Base-by-base conservation (phyloP, 1,140 invertebrate species). In the Limonius californicus region DNA sequence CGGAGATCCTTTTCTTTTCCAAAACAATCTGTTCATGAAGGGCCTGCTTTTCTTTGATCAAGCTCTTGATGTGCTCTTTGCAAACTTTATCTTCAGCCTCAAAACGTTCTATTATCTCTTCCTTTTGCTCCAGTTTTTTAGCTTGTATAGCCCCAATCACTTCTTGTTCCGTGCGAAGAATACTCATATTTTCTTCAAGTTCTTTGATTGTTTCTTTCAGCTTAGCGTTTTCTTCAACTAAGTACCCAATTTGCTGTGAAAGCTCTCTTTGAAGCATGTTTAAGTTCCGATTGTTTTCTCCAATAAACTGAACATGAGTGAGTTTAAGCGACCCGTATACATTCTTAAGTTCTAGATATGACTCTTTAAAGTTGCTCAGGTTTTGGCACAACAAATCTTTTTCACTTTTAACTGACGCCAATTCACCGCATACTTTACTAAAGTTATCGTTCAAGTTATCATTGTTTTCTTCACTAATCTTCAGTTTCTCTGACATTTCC, bases 401-500 rank as follows among this genome's bases (percentile, higher is more conserved):
- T 11, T 39, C 35, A 11, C 1, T 39, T 39, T 14, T 9, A 2
- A 39, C 2, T 39, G 7, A n/a, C 2, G 32, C 47, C 39, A 20
- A 11, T 59, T 14, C 18, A 23, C 1, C 57, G 20, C 12, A 45
- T 23, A 27, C 54, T 16, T 32, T 16, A 42, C 12, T 19, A 23
- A 21, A 47, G 32, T n/a, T 21, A 15, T 55, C 54, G 45, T 59
- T 19, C 23, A 59, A 43, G 18, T 12, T 39, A 21, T 27, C 35
- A 21, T 63, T 23, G 43, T 23, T 68, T 50, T 32, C 16, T 42
- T 15, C 57, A 63, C 16, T 32, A n/a, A 14, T 57, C 62, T 53
- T 39, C 16, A 45, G 59, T 59, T 47, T 65, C 55, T 54, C n/a
- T 16, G 18, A 16, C n/a, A 53, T 32, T 39, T 54, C n/a, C 12